Evolutionary conservation across 1,140 invertebrate genomes (phyloP).

Genomic region (Drosophila miranda): DNA sequence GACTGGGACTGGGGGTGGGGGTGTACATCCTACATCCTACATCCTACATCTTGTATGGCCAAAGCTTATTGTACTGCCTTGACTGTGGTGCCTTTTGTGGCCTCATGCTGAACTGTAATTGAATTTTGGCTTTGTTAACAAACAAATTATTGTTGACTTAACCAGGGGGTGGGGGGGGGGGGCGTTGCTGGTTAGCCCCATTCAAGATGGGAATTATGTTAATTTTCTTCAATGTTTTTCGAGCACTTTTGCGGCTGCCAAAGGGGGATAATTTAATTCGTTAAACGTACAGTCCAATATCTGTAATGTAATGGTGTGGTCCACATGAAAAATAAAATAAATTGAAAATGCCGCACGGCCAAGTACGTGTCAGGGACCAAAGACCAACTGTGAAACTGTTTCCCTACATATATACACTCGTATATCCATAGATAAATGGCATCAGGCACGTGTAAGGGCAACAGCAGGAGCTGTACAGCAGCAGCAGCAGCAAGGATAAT

Average conservation of each 20-base stretch:
- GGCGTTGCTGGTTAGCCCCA: no score
- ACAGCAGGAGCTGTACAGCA: conserved; percentile 15
- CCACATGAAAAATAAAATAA: conserved; percentile 38
- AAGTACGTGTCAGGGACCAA: conserved; percentile 23
- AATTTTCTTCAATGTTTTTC: conserved; percentile 42
- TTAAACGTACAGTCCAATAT: conserved; percentile 35
- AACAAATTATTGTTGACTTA: conserved; percentile 73
- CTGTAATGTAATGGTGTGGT: conserved; percentile 21
- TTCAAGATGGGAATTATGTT: conserved; percentile 46
- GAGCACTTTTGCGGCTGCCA: conserved; percentile 15
- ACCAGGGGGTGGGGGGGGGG: conserved; percentile 20
- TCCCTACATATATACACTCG: conserved; percentile 47
- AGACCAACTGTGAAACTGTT: conserved; percentile 6
- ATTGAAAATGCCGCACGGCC: conserved; percentile 33
- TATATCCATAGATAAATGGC: conserved; percentile 11
- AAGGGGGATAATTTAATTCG: conserved; percentile 41
- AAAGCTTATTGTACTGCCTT: conserved; percentile 49
- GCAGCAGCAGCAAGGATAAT: conserved; percentile 35
- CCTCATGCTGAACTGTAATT: conserved; percentile 58
- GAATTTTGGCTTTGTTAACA: conserved; percentile 72
- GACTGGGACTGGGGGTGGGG: no score
- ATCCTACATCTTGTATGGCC: background rate
- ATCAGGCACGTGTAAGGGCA: conserved; percentile 25
- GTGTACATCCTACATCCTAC: conserved; percentile 1
- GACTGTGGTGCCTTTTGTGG: conserved; percentile 53